Percentiles rank a stretch among this genome's conserved stretches.
These are phyloP conservation scores for Poeciliopsis turrubarensis DNA, from an alignment of 2,113 vertebrate genomes.

Conservation along the genomic window DNA sequence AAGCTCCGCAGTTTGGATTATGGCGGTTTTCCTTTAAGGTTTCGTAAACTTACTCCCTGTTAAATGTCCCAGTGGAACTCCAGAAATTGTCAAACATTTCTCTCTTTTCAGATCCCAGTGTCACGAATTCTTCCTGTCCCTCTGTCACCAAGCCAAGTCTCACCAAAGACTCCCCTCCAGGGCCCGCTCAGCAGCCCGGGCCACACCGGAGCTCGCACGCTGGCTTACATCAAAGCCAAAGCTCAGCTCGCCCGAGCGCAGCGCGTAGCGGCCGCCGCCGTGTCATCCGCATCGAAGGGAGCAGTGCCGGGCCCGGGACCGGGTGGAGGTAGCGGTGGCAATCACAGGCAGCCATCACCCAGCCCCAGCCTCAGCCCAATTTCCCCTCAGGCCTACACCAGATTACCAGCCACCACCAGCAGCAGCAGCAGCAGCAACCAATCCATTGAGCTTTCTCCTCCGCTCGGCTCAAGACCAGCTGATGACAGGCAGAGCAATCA, in stretches of 20 bases:
- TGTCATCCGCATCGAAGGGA: slow-evolving; percentile 74
- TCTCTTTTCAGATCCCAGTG: slow-evolving; percentile 86
- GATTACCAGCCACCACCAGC: slow-evolving; percentile 34
- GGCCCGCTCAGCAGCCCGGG: slow-evolving; percentile 83
- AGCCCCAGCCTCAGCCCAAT: slow-evolving; percentile 49
- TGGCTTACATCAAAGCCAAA: slow-evolving; percentile 98
- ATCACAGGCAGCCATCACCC: slow-evolving; percentile 61
- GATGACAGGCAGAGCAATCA: slow-evolving; percentile 25
- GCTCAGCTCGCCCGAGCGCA: slow-evolving; percentile 92
- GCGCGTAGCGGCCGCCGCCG: slow-evolving; percentile 85
- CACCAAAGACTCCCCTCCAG: slow-evolving; percentile 86
- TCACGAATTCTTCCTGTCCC: slow-evolving; percentile 87
- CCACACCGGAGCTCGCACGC: slow-evolving; percentile 91
- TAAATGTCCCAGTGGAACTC: no score
- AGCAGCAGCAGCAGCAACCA: slow-evolving; percentile 47
- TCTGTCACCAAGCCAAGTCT: slow-evolving; percentile 85
- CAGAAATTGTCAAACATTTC: background rate
- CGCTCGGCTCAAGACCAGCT: slow-evolving; percentile 30
- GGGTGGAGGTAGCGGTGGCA: slow-evolving; percentile 76
- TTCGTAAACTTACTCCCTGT: background rate
- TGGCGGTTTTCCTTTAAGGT: background rate
- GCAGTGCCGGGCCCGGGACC: slow-evolving; percentile 85
- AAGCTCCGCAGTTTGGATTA: background rate
- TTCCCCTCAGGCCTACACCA: slow-evolving; percentile 37
- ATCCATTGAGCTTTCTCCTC: slow-evolving; percentile 49